Conservation (phyloP, 2,888 invertebrate species). For the Agrotis puta region DNA sequence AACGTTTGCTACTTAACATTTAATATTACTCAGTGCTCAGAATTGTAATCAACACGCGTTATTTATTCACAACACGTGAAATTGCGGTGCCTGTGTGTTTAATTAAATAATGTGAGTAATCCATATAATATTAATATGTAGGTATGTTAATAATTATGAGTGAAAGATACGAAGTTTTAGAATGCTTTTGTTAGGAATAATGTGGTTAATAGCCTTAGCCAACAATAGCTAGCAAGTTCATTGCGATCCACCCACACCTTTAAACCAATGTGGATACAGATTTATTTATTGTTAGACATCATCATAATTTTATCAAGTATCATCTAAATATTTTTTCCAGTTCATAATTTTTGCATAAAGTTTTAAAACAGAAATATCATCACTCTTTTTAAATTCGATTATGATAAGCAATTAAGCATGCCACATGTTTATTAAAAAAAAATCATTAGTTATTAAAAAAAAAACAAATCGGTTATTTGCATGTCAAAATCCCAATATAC, state of each 20-base stretch:
- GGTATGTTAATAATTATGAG: too few species aligned
- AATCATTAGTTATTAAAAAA: too few species aligned
- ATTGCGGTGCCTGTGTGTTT: constrained; percentile 1
- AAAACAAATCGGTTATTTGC: too few species aligned
- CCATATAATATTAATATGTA: too few species aligned
- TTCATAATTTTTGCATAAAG: too few species aligned
- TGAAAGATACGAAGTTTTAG: background rate
- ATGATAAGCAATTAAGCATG: too few species aligned
- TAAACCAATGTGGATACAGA: background rate
- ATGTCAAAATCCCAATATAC: background rate
- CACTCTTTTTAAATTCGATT: too few species aligned
- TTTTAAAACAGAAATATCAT: too few species aligned
- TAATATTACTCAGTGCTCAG: constrained; percentile 8
- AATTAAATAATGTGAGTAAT: constrained; percentile 2
- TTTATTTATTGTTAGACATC: background rate
- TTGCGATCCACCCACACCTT: constrained; percentile 22
- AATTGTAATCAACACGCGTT: constrained; percentile 9
- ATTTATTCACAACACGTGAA: constrained; percentile 21
- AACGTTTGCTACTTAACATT: constrained; percentile 11
- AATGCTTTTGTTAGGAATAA: too few species aligned
- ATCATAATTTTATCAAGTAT: background rate
- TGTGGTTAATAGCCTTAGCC: too few species aligned
- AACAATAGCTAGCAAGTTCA: too few species aligned
- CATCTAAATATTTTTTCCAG: background rate
- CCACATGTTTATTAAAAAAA: too few species aligned